A percentile compares a stretch with the other conserved stretches of the same genome.
Conservation (phyloP, 1,140 invertebrate species). For the Heliconius nattereri region DNA sequence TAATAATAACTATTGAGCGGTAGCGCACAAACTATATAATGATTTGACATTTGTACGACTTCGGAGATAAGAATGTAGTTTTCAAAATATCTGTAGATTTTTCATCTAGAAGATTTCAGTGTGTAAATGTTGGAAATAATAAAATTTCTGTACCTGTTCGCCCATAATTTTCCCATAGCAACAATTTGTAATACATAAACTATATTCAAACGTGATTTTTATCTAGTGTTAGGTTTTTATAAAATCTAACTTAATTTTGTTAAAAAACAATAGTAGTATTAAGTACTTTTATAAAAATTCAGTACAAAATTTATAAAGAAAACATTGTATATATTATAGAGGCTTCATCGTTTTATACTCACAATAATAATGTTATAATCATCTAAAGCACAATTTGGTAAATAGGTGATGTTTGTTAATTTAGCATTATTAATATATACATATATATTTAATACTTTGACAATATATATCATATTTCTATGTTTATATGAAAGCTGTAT, state of each 20-base stretch:
- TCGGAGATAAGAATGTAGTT: neutral
- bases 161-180: neutral
- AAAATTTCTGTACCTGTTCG: slow-evolving; percentile 21
- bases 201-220: slow-evolving; percentile 8
- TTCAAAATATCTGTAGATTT: neutral
- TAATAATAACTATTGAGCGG: slow-evolving; percentile 42
- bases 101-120: neutral
- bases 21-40: slow-evolving; percentile 59
- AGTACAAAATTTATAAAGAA: slow-evolving; percentile 27
- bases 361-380: neutral
- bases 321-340: neutral
- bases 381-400: neutral
- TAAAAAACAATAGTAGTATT: neutral
- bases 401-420: neutral
- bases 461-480: neutral
- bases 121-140: slow-evolving; percentile 4
- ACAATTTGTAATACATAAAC: slow-evolving; percentile 17
- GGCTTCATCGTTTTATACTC: neutral
- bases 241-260: slow-evolving; percentile 14
- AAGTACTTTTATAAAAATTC: slow-evolving; percentile 25
- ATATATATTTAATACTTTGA: neutral
- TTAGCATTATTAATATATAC: neutral
- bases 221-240: slow-evolving; percentile 25
- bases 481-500: neutral
- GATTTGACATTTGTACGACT: slow-evolving; percentile 5